A percentile compares a stretch with the other conserved stretches of the same genome.
Conservation (phyloP, 2,888 invertebrate species). For the Minunthozetes semirufus region DNA sequence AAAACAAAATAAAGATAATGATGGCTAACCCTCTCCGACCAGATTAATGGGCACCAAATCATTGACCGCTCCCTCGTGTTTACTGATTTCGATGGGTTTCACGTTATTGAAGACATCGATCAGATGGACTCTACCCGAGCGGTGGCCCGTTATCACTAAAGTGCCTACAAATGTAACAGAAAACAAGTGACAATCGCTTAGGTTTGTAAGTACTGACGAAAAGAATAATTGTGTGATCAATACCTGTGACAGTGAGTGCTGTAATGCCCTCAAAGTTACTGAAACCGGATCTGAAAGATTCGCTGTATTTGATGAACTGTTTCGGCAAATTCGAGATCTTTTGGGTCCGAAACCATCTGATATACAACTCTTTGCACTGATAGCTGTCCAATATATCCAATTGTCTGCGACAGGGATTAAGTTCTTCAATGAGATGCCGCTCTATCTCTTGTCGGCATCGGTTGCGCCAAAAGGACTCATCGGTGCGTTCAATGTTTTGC, state of each 20-base stretch:
- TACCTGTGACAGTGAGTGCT: not conserved
- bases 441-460: not conserved
- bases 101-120: not conserved
- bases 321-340: not conserved
- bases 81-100: not conserved
- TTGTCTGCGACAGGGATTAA: not conserved
- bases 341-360: not conserved
- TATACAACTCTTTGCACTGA: not conserved
- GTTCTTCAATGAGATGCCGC: not conserved
- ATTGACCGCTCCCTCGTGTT: not conserved
- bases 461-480: not conserved
- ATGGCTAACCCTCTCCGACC: not conserved
- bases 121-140: not conserved
- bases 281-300: not conserved
- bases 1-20: too few relatives aligned
- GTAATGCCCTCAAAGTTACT: not conserved
- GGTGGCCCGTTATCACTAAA: conserved; percentile 5
- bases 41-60: not conserved
- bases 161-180: not conserved
- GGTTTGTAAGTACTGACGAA: not conserved
- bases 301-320: not conserved
- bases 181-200: not conserved
- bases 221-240: not conserved
- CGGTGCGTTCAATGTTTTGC: not conserved
- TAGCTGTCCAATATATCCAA: not conserved